Evolutionary conservation across 2,888 invertebrate species (phyloP).

Genomic region (Tuberolachnus salignus): DNA sequence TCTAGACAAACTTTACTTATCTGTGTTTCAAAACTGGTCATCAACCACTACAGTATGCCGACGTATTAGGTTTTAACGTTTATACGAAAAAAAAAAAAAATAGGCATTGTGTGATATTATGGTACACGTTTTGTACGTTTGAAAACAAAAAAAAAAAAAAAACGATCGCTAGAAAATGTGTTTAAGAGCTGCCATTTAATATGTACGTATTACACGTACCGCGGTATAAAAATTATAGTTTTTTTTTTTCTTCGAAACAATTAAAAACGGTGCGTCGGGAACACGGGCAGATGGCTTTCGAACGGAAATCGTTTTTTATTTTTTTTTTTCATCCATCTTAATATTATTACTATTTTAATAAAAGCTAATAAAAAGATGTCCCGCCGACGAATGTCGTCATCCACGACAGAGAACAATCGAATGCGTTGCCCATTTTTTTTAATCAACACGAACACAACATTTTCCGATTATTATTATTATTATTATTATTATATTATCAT

Average conservation of each 20-base stretch:
- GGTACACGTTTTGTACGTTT: neutral
- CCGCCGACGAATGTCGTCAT: slow-evolving; percentile 46
- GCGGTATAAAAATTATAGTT: slow-evolving; percentile 34
- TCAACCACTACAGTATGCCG: no score
- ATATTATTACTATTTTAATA: slow-evolving; percentile 48
- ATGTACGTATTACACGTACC: neutral
- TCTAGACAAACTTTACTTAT: no score
- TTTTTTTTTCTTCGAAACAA: slow-evolving; percentile 42
- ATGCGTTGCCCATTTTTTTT: slow-evolving; percentile 38
- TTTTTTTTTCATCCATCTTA: slow-evolving; percentile 31
- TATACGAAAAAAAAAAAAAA: neutral
- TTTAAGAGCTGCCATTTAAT: neutral
- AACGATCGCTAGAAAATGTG: slow-evolving; percentile 25
- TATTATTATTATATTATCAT: neutral
- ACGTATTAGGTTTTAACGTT: no score
- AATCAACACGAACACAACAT: slow-evolving; percentile 51
- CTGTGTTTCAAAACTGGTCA: no score
- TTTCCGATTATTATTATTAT: slow-evolving; percentile 46
- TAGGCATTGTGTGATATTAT: neutral
- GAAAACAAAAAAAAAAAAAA: neutral
- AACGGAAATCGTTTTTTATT: slow-evolving; percentile 45
- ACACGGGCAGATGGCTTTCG: slow-evolving; percentile 54
- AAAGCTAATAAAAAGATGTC: slow-evolving; percentile 54
- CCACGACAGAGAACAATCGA: slow-evolving; percentile 49
- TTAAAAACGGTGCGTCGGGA: slow-evolving; percentile 52